Conservation (phyloP, 2,113 vertebrate species). For the Furnarius figulus region DNA sequence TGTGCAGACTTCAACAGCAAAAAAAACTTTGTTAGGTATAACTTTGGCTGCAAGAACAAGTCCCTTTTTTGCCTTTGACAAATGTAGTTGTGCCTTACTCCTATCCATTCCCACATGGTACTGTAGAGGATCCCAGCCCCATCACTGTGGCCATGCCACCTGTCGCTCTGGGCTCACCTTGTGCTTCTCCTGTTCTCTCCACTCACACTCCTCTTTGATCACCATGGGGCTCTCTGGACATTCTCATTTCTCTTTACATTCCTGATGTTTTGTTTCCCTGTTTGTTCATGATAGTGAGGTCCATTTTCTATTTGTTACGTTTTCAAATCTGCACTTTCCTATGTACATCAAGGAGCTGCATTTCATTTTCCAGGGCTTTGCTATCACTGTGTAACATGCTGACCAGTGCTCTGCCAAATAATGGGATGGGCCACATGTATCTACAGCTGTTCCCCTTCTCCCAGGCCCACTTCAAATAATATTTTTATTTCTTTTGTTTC, state of each 20-base stretch:
- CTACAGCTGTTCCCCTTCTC: not conserved
- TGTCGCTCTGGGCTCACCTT: not conserved
- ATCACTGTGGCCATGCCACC: not conserved
- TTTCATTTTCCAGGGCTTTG: not conserved
- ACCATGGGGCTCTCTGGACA: not conserved
- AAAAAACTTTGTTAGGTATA: not conserved
- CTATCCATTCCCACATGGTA: not conserved
- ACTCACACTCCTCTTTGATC: not conserved
- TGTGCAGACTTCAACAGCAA: not conserved
- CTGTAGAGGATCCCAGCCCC: not conserved
- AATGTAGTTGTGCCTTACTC: not conserved
- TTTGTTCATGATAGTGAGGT: not conserved
- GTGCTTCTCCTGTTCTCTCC: not conserved
- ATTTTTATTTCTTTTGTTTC: not conserved
- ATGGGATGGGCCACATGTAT: not conserved
- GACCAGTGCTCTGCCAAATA: not conserved
- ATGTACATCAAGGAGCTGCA: not conserved
- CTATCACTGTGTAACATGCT: rapidly evolving
- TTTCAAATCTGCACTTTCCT: not conserved
- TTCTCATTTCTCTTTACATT: not conserved
- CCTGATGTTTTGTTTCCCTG: not conserved
- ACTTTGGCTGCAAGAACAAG: not conserved
- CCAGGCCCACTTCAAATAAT: not conserved
- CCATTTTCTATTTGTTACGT: not conserved
- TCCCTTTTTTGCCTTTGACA: not conserved